These are phyloP conservation scores for Acrobasis suavella DNA, from an alignment of 2,888 invertebrate species.

Conservation along the genomic window DNA sequence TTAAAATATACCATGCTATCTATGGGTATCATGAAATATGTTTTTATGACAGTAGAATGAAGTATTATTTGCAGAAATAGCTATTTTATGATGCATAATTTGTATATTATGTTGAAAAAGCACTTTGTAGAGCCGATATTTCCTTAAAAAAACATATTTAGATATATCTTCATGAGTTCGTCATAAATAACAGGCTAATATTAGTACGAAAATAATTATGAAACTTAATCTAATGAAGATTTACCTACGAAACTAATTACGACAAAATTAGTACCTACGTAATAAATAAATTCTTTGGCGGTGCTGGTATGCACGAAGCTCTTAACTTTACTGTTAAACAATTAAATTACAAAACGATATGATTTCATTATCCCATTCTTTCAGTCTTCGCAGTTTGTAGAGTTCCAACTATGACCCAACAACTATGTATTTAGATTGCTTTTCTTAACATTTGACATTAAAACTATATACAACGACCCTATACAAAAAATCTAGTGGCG, in stretches of 20 bases:
- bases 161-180: constrained; percentile 2
- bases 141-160: background rate
- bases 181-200: background rate
- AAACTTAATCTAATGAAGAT: constrained; percentile 44
- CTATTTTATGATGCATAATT: background rate
- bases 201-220: constrained; percentile 32
- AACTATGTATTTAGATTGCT: constrained; percentile 70
- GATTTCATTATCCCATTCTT: constrained; percentile 76
- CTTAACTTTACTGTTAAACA: constrained; percentile 71
- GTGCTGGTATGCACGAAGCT: constrained; percentile 64
- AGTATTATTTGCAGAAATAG: constrained; percentile 1
- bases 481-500: constrained; percentile 31
- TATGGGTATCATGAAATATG: constrained; percentile 1
- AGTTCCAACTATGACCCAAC: constrained; percentile 75
- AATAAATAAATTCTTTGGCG: constrained; percentile 54
- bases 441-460: constrained; percentile 62
- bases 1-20: constrained; percentile 39
- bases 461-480: constrained; percentile 67
- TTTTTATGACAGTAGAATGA: background rate
- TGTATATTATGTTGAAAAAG: constrained; percentile 8
- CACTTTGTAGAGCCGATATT: constrained; percentile 1
- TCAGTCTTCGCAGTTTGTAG: constrained; percentile 80
- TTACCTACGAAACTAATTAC: constrained; percentile 48
- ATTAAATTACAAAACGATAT: constrained; percentile 80
- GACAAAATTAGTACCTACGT: constrained; percentile 44